Evolutionary conservation across 2,888 invertebrate genomes (phyloP), one percentile per base, ranked within the genome.

Genomic region (Euplagia quadripunctaria): DNA sequence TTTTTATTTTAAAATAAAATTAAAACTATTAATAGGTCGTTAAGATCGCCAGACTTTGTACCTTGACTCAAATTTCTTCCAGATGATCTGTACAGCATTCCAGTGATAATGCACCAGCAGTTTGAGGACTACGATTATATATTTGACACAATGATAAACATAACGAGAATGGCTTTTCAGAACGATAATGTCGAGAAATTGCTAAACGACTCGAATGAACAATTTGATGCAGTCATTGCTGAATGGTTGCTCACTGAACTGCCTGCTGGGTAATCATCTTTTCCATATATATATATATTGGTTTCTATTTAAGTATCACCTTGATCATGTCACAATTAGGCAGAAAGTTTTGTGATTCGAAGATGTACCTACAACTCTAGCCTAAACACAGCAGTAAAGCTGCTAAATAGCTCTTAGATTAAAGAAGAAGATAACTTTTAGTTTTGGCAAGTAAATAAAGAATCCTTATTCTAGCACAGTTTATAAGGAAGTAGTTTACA

Each of bases 191-290:
- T 83, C 0, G 76, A 84, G 58, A 79, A 79, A 9, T 31, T 88
- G 9, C n/a, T 88, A 12, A 80, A 75, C 4, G 84, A 89, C 64
- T 75, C 81, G 1, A 80, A 71, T 1, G 79, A 86, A 72, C 68
- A 83, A 17, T 88, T 88, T 70, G 89, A 89, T 71, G 77, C 79
- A 0, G 81, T 88, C 1, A 82, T 89, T 2, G 74, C 80, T 4
- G 88, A 87, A 70, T 87, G 85, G 84, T 74, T 87, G 76, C 86
- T 83, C 52, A 80, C 64, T 68, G 86, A 86, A 43, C 17, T 86
- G 8, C 84, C 79, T 67, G 74, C 82, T 64, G 85, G 85, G 88
- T 87, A 75, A 83, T 80, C 43, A 14, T 16, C 43, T 46, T 58
- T 12, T 58, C 20, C 12, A 58, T 58, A 31, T 31, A 20, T 12